Percentiles rank a stretch among this genome's conserved stretches.
These are phyloP conservation scores for Silvanus unidentatus DNA, from an alignment of 2,888 invertebrate species.

Conservation along the genomic window DNA sequence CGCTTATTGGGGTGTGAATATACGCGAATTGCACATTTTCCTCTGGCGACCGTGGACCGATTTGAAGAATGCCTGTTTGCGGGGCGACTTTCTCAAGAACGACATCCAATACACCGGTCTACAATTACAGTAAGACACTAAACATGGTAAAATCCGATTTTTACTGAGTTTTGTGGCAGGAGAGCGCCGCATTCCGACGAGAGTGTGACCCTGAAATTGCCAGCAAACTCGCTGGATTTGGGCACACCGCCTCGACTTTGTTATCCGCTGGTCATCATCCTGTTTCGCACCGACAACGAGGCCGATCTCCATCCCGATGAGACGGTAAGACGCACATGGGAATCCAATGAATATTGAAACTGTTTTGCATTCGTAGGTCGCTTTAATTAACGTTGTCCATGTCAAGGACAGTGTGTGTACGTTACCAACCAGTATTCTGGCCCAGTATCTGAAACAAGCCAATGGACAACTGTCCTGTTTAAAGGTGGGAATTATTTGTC, in stretches of 20 bases:
- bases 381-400: conserved; percentile 75
- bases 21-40: conserved; percentile 67
- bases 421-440: conserved; percentile 73
- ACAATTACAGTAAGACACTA: conserved; percentile 34
- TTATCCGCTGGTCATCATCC: conserved; percentile 72
- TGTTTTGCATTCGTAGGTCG: conserved; percentile 58
- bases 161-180: conserved; percentile 45
- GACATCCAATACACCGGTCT: conserved; percentile 43
- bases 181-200: conserved; percentile 62
- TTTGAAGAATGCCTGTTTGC: conserved; percentile 58
- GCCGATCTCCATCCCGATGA: conserved; percentile 68
- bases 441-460: conserved; percentile 80
- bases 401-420: conserved; percentile 76
- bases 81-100: conserved; percentile 53
- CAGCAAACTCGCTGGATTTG: conserved; percentile 57
- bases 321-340: conserved; percentile 62
- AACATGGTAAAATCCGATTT: not conserved
- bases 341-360: conserved; percentile 12
- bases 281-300: conserved; percentile 58
- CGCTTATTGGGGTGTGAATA: conserved; percentile 75
- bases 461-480: conserved; percentile 76
- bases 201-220: conserved; percentile 57
- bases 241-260: conserved; percentile 69
- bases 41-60: conserved; percentile 67
- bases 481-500: no score